Conservation (phyloP, 92 coral and sea anemone species). For the Blastomussa wellsi region DNA sequence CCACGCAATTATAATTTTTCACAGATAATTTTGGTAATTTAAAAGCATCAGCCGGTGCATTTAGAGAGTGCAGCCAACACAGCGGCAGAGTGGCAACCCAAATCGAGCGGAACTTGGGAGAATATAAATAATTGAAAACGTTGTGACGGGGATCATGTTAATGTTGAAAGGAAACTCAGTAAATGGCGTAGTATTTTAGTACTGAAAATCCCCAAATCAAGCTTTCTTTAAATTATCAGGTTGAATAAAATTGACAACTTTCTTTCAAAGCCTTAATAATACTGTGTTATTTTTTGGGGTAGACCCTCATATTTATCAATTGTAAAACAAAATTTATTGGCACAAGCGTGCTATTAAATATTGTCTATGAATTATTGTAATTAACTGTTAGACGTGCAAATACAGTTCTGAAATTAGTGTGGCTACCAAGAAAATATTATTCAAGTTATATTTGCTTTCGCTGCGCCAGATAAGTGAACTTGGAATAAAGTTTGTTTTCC, state of each 20-base stretch:
- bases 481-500: constrained; percentile 3
- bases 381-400: not conserved
- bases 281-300: not conserved
- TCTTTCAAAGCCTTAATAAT: not conserved
- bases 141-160: not conserved
- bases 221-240: not conserved
- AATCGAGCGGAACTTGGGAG: not conserved
- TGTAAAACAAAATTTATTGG: not conserved
- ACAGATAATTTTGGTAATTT: not conserved
- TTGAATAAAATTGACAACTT: not conserved
- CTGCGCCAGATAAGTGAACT: not conserved
- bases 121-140: constrained; percentile 1
- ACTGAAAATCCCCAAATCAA: not conserved
- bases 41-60: not conserved
- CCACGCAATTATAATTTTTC: not conserved
- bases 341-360: not conserved
- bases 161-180: not conserved
- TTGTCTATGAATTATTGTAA: not conserved
- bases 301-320: not conserved
- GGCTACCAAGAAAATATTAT: constrained; percentile 1
- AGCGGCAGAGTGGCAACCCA: not conserved
- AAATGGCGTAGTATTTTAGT: not conserved
- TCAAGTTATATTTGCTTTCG: constrained; percentile 24
- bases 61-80: not conserved
- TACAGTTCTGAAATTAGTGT: not conserved